Percentiles rank a stretch among this genome's conserved stretches.
phyloP scores from a whole-genome alignment of 2,888 invertebrate genomes.

The Ochropacha duplaris region DNA sequence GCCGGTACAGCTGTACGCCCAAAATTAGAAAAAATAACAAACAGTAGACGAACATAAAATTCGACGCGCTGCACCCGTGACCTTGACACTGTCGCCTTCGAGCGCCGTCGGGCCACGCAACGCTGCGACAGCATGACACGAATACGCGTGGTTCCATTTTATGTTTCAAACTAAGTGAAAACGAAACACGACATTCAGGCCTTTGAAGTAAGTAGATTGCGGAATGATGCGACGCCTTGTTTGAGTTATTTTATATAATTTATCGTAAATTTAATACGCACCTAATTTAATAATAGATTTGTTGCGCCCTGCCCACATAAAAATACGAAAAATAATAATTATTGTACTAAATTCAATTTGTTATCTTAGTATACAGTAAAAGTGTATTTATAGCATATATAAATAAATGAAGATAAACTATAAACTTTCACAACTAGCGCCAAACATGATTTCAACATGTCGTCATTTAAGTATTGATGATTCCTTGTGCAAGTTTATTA shows the following conservation, averaged over 20 bases:
- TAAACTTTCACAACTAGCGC: not conserved
- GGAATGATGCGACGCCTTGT: no score
- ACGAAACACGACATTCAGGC: not conserved
- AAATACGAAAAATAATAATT: not conserved
- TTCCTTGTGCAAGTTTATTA: conserved; percentile 1
- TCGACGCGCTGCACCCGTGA: conserved; percentile 48
- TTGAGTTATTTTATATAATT: no score
- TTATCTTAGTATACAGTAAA: not conserved
- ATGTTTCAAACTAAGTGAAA: not conserved
- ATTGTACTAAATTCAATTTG: no score
- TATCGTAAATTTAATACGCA: no score
- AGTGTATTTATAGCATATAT: not conserved
- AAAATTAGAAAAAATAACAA: conserved; percentile 28
- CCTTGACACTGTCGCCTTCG: conserved; percentile 56
- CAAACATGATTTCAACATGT: not conserved
- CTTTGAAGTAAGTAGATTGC: not conserved
- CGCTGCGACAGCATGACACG: not conserved
- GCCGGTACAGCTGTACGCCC: conserved; percentile 34
- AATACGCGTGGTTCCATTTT: not conserved
- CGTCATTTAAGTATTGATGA: not conserved
- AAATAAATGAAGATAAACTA: not conserved
- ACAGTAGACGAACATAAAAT: conserved; percentile 36
- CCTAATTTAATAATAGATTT: no score
- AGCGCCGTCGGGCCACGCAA: conserved; percentile 11
- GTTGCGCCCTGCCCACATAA: not conserved